Percentiles rank a stretch among this genome's conserved stretches.
Conservation (phyloP, 2,888 invertebrate genomes). For the Heteromyza rotundicornis region DNA sequence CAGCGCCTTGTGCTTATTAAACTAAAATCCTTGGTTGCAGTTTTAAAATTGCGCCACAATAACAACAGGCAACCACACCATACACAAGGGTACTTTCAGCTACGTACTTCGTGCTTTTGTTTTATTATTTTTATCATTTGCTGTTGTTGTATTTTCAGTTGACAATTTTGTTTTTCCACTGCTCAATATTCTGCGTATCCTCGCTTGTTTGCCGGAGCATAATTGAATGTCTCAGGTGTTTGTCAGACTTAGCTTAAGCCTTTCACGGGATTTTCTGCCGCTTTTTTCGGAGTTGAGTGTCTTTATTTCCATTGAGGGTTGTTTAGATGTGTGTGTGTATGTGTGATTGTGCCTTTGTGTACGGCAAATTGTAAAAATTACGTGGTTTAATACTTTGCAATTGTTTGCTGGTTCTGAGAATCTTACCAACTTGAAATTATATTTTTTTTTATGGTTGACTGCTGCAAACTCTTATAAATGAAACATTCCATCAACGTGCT, state of each 20-base stretch:
- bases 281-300: not conserved
- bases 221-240: conserved; percentile 62
- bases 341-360: not conserved
- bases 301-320: not conserved
- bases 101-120: no score
- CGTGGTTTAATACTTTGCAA: conserved; percentile 5
- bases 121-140: conserved; percentile 6
- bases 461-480: not conserved
- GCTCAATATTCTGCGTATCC: conserved; percentile 30
- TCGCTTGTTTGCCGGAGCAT: conserved; percentile 41
- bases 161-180: conserved; percentile 46
- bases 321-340: not conserved
- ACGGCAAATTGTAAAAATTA: not conserved
- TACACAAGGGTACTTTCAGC: not conserved
- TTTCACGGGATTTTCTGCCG: conserved; percentile 51
- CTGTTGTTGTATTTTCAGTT: conserved; percentile 37
- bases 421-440: not conserved
- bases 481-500: not conserved
- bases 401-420: not conserved
- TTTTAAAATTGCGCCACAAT: conserved; percentile 29
- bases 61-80: conserved; percentile 1
- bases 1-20: conserved; percentile 52
- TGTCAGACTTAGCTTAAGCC: conserved; percentile 61
- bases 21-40: conserved; percentile 49
- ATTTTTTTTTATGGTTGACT: no score